Base-by-base conservation (phyloP, 1,140 invertebrate genomes). In the Caenorhabditis tropicalis region DNA sequence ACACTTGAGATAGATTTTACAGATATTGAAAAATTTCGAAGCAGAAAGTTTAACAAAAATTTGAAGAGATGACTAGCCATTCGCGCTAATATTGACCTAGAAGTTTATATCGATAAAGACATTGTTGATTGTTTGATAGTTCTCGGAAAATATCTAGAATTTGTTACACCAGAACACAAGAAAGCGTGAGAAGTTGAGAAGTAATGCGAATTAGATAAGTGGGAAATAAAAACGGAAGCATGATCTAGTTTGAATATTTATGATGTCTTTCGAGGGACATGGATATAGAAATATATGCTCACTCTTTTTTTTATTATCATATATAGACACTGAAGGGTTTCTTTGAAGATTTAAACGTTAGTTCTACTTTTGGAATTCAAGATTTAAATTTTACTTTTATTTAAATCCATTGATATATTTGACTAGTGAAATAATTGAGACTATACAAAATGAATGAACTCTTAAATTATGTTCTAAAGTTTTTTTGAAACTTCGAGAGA, bases 231-330 rank as follows among this genome's bases (percentile, higher is more conserved):
- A 24, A 74, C 10, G 36, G 24, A 24, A 74, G 65, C 36, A 43
- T 43, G 19, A 43, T 74, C 21, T n/a, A 74, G 16, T 74, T 46
- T 74, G 65, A 74, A 74, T 74, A 74, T 74, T 39, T 74, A 74
- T 43, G 33, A 74, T 74, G 65, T 33, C 43, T 24, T 43, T 12
- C n/a, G 9, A 31, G 6, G 3, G 43, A 74, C 10, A 43, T 3
- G 7, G 36, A 33, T 16, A 33, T 33, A 36, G 53, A 65, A 33
- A 36, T 27, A 5, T 16, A 19, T 15, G n/a, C 24, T 1, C 5
- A 58, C 24, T 29, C 53, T n/a, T 19, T 24, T 33, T 65, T 65
- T 19, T 19, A 36, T 16, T 10, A 0, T 36, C 58, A 19, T 65
- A 10, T 51, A 51, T 36, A 43, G 29, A 15, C n/a, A 43, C 24